Base-by-base conservation (phyloP, 2,797 vertebrate genomes). In the Hoplostethus atlanticus region DNA sequence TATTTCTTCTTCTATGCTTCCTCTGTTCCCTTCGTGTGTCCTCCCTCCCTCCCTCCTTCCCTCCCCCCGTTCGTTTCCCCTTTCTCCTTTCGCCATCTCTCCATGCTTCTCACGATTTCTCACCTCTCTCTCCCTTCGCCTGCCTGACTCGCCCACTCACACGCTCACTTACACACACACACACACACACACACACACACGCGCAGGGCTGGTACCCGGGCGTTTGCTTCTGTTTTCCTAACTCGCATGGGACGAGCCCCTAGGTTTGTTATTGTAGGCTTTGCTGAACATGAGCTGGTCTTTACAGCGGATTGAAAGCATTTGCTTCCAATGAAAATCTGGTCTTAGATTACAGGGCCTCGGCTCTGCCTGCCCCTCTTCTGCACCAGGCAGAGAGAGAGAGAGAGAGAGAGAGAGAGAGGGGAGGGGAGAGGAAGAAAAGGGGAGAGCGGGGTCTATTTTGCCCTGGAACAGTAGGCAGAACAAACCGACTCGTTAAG, bases 291-390 rank as follows among this genome's bases (percentile, higher is more conserved):
- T 94, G 95, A 95, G 96, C 95, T 93, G 95, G 95, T 98, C 97
- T 99, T 98, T 97, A 97, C 96, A 94, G 95, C 95, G 96, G 96
- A 98, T 98, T 97, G 96, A 96, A 95, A 97, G 97, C 97, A 99
- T 99, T 99, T 99, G 97, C 97, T 99, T 97, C 96, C 96, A 99
- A 99, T 99, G 97, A 98, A 98, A 98, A 98, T 97, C 96, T 96
- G 96, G 96, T 98, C 95, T 99, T 97, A 96, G 96, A 99, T 99
- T 98, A 98, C 97, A 97, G 93, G 94, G 93, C 95, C 95, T 92
- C 92, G 94, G 93, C 87, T 84, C 77, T 38, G 69, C 87, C 87
- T 81, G 54, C 80, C 84, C 87, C 70, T 73, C 79, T 84, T 74
- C 79, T 86, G 80, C 83, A 83, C 54, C 79, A 78, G 84, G 58